phyloP scores from a whole-genome alignment of 1,140 invertebrate genomes.

The Lepidurus arcticus region DNA sequence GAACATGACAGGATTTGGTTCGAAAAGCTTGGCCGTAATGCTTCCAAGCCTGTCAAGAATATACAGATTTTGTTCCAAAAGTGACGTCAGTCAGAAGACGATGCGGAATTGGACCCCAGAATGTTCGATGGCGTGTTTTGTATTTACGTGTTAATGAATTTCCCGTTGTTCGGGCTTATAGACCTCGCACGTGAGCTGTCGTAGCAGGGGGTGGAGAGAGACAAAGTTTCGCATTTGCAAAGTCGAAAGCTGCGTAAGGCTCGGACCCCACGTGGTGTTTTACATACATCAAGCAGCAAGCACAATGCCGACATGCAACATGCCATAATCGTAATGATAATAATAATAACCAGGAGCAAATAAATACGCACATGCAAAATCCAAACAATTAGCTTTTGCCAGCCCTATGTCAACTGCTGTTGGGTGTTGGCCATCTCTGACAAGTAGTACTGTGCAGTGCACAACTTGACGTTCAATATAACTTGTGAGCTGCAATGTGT shows the following conservation, averaged over 20 bases:
- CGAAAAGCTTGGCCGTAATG: too few relatives aligned
- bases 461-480: neutral
- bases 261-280: conserved; percentile 12
- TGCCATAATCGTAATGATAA: neutral
- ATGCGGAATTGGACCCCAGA: neutral
- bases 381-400: neutral
- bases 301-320: conserved; percentile 14
- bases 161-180: neutral
- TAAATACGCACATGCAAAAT: neutral
- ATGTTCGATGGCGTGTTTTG: neutral
- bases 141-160: neutral
- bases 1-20: too few relatives aligned
- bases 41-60: too few relatives aligned
- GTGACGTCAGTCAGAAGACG: too few relatives aligned
- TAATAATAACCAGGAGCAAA: neutral
- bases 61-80: too few relatives aligned
- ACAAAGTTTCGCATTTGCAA: conserved; percentile 3
- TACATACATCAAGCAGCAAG: conserved; percentile 4
- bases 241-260: neutral
- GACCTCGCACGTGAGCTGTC: conserved; percentile 4
- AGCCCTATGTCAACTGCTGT: neutral
- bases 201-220: neutral
- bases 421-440: neutral
- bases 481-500: neutral
- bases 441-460: neutral